Base-by-base conservation (phyloP, 2,797 vertebrate genomes). In the Oophaga sylvatica region DNA sequence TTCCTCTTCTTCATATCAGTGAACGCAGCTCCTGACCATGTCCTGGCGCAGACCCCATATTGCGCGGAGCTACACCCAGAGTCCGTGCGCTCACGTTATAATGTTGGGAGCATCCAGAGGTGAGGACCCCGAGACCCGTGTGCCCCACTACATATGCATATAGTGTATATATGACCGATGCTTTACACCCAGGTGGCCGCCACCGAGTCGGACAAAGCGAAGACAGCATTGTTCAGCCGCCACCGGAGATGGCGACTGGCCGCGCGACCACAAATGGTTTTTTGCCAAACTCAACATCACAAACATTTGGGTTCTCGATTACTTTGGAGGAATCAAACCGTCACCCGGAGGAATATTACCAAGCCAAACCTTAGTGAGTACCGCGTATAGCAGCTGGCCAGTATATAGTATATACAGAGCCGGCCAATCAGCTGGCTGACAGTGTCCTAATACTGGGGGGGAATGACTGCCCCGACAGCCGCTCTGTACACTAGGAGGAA, bases 201-300 rank as follows among this genome's bases (percentile, higher is more conserved):
- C 62, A 94, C 95, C 0, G 98, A 99, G 92, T 91, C 82, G 0
- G 93, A 87, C 0, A 89, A 96, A 57, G 98, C 97, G 0, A 96
- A 97, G 92, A 92, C 92, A 11, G 92, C 96, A 0, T 89, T 99
- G 67, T 99, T 99, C 92, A 93, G 77, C 62, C 96, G 98, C 11
- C 98, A 99, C 81, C 97, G 0, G 97, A 97, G 92, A 99, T 99
- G 98, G 92, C 93, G 9, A 92, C 92, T 99, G 98, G 98, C 98
- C 98, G 0, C 67, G 91, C 0, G 96, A 96, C 89, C 98, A 99
- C 90, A 87, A 94, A 26, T 99, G 98, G 98, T 99, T 97, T 94
- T 97, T 99, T 60, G 96, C 96, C 85, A 98, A 97, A 93, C 94
- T 99, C 92, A 96, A 97, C 93, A 97, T 99, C 92, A 96, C 96